Evolutionary conservation across 1,140 invertebrate species (phyloP).

Genomic region (Bombus superbus): DNA sequence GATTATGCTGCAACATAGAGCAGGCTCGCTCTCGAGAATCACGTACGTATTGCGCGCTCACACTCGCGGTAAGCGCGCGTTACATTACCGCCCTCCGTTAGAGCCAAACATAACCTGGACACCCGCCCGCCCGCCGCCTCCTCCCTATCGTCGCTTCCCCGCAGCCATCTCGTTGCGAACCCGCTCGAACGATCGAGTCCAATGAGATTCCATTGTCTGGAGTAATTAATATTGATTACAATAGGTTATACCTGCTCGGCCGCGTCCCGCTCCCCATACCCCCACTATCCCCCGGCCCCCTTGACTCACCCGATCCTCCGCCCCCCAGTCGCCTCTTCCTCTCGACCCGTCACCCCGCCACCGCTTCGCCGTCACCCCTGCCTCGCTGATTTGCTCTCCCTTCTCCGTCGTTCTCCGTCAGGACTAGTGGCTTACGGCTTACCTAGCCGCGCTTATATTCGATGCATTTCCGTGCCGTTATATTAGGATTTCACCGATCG

Average conservation of each 20-base stretch:
- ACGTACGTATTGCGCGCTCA: constrained; percentile 47
- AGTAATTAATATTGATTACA: constrained; percentile 84
- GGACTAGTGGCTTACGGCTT: constrained; percentile 65
- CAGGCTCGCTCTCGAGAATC: constrained; percentile 67
- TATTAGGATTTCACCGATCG: constrained; percentile 78
- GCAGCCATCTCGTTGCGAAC: constrained; percentile 63
- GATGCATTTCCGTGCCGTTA: constrained; percentile 71
- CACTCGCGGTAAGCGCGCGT: constrained; percentile 64
- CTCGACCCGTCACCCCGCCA: constrained; percentile 21
- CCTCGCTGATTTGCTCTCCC: constrained; percentile 43
- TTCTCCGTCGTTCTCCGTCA: constrained; percentile 56
- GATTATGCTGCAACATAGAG: constrained; percentile 80
- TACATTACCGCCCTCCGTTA: constrained; percentile 72
- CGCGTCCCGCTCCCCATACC: constrained; percentile 58
- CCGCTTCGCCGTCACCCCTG: constrained; percentile 26
- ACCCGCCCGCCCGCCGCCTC: background rate
- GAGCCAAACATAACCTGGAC: constrained; percentile 72
- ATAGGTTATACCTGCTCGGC: constrained; percentile 80
- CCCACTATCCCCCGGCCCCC: background rate
- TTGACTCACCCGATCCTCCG: background rate
- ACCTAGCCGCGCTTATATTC: constrained; percentile 67
- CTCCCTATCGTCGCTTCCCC: constrained; percentile 34
- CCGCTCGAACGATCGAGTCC: constrained; percentile 81
- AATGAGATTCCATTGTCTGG: constrained; percentile 83
- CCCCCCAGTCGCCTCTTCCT: background rate